Percentiles rank a stretch among this genome's conserved stretches.
Evolutionary conservation across 37 sponge, comb jelly and placozoan genomes (phyloP).

Genomic region (Axinella damicornis): DNA sequence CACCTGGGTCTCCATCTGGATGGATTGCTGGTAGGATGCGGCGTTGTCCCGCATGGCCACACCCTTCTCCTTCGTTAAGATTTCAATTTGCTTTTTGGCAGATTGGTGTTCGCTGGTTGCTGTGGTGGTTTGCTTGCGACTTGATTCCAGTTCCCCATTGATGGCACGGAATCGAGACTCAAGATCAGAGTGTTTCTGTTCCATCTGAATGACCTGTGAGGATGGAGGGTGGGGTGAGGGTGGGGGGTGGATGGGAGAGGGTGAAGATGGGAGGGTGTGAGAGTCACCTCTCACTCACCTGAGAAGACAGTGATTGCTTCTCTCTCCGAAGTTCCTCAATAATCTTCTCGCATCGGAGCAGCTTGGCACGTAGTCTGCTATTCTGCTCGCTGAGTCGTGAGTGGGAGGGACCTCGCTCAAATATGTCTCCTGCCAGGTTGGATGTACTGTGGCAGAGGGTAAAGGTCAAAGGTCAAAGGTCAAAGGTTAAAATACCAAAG

Average conservation of each 20-base stretch:
- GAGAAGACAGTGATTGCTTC: background rate
- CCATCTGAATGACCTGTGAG: conserved; percentile 1
- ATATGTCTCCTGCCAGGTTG: background rate
- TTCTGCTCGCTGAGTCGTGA: background rate
- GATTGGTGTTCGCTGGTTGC: background rate
- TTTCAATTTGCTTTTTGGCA: conserved; percentile 39
- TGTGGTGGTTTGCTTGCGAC: background rate
- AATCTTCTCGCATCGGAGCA: background rate
- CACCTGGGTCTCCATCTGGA: conserved; percentile 62
- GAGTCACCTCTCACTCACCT: background rate
- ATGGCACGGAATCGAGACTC: background rate
- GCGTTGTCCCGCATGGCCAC: conserved; percentile 70
- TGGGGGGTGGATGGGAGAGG: no score
- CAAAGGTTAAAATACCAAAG: no score
- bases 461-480: no score
- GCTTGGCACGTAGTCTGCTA: background rate
- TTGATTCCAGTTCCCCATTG: background rate
- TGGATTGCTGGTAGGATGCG: conserved; percentile 47
- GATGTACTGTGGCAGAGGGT: conserved; percentile 25
- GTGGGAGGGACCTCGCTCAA: background rate
- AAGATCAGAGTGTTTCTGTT: background rate
- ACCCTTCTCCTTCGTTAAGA: conserved; percentile 54
- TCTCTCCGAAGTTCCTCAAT: conserved; percentile 3
- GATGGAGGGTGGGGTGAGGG: background rate
- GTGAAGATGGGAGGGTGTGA: background rate